Percentiles rank a stretch among this genome's conserved stretches.
Evolutionary conservation across 2,113 vertebrate species (phyloP).

Genomic region (Agelaius tricolor): DNA sequence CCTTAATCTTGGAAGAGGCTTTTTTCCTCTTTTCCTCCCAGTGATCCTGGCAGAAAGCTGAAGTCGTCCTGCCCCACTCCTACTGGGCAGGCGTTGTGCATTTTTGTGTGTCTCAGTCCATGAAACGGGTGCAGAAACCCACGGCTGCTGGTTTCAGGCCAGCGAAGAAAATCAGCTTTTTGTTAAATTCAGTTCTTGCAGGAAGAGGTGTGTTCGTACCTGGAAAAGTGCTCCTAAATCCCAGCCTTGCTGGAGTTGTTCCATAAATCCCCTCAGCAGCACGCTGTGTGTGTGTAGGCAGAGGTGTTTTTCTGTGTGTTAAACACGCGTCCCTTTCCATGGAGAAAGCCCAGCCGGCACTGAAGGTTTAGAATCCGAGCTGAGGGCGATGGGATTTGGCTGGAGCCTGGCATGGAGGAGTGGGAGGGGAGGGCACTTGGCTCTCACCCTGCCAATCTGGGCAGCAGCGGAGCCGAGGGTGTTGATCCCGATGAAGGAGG

Average conservation of each 20-base stretch:
- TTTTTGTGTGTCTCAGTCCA: fast-evolving
- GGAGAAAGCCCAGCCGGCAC: background rate
- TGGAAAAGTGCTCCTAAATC: background rate
- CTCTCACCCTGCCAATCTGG: background rate
- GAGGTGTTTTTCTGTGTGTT: fast-evolving
- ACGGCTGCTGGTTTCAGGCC: fast-evolving
- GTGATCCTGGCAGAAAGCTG: background rate
- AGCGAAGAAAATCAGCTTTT: background rate
- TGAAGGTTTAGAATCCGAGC: background rate
- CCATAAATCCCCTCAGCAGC: background rate
- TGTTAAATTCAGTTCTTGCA: fast-evolving
- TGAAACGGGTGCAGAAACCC: fast-evolving
- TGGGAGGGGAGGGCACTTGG: background rate
- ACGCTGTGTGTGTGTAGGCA: fast-evolving
- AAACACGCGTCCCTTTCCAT: fast-evolving
- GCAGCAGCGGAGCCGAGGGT: background rate
- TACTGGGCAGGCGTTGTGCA: fast-evolving
- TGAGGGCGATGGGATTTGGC: background rate
- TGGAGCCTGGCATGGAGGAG: background rate
- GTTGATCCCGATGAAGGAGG: background rate
- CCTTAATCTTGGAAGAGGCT: too few relatives aligned
- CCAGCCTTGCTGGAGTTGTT: background rate
- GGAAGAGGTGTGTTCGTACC: background rate
- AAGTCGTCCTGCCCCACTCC: fast-evolving
- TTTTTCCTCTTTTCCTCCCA: background rate